A percentile compares a stretch with the other conserved stretches of the same genome.
Conservation (phyloP, 2,888 invertebrate genomes). For the Watsonalla binaria region DNA sequence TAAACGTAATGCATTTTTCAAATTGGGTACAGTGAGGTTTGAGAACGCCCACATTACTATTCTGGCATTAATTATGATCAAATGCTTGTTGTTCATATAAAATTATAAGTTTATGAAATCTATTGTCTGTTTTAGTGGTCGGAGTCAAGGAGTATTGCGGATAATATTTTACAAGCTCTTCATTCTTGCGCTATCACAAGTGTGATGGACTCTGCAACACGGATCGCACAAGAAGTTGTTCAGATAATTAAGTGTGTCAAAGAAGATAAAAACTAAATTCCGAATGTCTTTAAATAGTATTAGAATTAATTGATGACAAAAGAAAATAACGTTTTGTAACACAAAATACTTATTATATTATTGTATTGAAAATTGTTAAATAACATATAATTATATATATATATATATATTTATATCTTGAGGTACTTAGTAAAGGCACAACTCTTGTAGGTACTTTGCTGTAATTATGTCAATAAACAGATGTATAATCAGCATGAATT, state of each 20-base stretch:
- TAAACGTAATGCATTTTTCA: too few relatives aligned
- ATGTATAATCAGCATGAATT: not conserved
- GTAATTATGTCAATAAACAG: not conserved
- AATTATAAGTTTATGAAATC: not conserved
- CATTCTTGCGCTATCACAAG: slow-evolving; percentile 36
- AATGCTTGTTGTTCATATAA: too few relatives aligned
- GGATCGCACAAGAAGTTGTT: slow-evolving; percentile 28
- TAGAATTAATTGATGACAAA: not conserved
- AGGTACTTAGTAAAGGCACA: not conserved
- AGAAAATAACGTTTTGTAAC: not conserved
- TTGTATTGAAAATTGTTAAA: not conserved
- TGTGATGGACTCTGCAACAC: slow-evolving; percentile 31
- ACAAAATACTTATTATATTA: not conserved
- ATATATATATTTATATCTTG: not conserved
- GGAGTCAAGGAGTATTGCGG: slow-evolving; percentile 26
- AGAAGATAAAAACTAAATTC: slow-evolving; percentile 16
- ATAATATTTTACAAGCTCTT: slow-evolving; percentile 32
- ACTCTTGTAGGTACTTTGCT: not conserved
- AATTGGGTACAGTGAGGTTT: too few relatives aligned
- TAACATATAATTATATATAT: not conserved
- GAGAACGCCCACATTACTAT: too few relatives aligned
- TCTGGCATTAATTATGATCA: too few relatives aligned
- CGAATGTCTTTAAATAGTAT: too few relatives aligned
- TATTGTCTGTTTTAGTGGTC: slow-evolving; percentile 28
- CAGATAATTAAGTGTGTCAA: slow-evolving; percentile 33